These are phyloP conservation scores for Gila orcuttii DNA, from an alignment of 2,113 vertebrate species.

Conservation along the genomic window DNA sequence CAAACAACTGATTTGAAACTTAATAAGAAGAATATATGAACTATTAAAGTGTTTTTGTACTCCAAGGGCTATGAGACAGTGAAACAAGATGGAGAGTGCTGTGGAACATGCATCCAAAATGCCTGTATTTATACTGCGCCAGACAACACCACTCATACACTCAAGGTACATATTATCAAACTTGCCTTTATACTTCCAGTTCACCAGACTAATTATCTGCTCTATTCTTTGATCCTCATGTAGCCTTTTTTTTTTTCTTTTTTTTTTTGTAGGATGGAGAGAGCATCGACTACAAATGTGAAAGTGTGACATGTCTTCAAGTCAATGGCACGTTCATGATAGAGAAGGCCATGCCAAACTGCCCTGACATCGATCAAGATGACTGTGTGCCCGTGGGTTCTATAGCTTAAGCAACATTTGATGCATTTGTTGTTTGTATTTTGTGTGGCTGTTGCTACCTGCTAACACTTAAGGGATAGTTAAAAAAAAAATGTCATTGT, in stretches of 20 bases:
- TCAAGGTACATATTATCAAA: constrained; percentile 63
- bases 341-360: constrained; percentile 40
- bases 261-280: constrained; percentile 27
- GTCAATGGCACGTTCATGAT: constrained; percentile 55
- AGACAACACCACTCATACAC: constrained; percentile 44
- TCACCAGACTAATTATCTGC: background rate
- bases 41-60: background rate
- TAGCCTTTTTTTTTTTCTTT: background rate
- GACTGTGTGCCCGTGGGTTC: constrained; percentile 74
- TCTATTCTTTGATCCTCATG: background rate
- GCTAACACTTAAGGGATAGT: background rate
- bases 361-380: constrained; percentile 58
- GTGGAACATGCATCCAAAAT: constrained; percentile 73
- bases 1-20: background rate
- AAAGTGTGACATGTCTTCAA: constrained; percentile 70
- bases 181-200: background rate
- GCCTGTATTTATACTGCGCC: constrained; percentile 46
- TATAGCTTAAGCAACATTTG: background rate
- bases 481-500: no score
- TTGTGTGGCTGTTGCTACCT: background rate
- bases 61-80: background rate
- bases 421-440: background rate
- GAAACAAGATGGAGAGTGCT: constrained; percentile 73
- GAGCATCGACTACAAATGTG: constrained; percentile 41
- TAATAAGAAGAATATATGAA: background rate